Percentiles rank a stretch among this genome's conserved stretches.
Evolutionary conservation across 2,888 invertebrate species (phyloP).

Genomic region (Cantharis rufa): DNA sequence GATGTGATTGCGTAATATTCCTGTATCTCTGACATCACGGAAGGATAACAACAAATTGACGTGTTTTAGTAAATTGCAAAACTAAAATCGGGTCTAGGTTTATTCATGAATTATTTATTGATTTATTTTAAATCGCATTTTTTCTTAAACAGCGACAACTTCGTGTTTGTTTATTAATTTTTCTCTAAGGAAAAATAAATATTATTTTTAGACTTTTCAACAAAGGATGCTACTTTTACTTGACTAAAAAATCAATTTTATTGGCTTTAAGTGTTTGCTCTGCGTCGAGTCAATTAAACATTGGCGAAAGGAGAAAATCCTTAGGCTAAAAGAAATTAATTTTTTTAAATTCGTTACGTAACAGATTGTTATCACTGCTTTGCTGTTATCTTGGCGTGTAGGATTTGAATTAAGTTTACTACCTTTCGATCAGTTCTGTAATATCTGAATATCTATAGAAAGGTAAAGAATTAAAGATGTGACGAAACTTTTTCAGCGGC

Average conservation of each 20-base stretch:
- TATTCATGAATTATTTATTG: neutral
- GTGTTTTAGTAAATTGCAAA: neutral
- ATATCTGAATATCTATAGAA: neutral
- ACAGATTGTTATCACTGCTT: neutral
- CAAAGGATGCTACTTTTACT: neutral
- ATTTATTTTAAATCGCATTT: neutral
- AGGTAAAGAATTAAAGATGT: neutral
- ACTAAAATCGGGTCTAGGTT: neutral
- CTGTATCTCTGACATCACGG: neutral
- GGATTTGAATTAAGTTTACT: neutral
- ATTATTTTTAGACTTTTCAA: neutral
- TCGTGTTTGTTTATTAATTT: neutral
- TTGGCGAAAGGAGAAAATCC: neutral
- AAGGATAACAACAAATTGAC: neutral
- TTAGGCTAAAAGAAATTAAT: neutral
- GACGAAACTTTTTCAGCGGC: neutral
- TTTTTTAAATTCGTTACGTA: neutral
- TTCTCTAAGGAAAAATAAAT: neutral
- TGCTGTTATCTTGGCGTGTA: neutral
- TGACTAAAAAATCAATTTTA: neutral
- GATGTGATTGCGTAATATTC: neutral
- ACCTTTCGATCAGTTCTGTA: too few species aligned
- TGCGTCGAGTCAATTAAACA: neutral
- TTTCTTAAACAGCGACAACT: neutral
- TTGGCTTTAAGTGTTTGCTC: neutral